Evolutionary conservation across 1,140 invertebrate genomes (phyloP).

Genomic region (Anoplophora glabripennis): DNA sequence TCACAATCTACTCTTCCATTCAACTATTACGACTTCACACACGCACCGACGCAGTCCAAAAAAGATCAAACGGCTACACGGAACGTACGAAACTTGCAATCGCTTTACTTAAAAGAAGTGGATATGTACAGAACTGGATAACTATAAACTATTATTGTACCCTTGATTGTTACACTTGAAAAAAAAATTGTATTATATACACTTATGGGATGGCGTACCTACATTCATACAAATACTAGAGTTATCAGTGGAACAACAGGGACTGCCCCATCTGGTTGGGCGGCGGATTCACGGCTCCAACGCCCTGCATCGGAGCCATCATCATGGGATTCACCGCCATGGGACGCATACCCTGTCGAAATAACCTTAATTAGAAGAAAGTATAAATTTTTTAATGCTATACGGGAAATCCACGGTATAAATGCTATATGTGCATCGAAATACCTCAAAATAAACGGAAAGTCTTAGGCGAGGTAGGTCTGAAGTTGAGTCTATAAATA

Average conservation of each 20-base stretch:
- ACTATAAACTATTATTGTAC: conserved; percentile 27
- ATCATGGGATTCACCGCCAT: conserved; percentile 36
- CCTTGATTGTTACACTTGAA: conserved; percentile 23
- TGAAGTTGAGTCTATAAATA: too few relatives aligned
- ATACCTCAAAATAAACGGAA: too few relatives aligned
- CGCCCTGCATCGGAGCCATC: conserved; percentile 33
- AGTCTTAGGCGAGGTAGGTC: too few relatives aligned
- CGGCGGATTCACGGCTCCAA: conserved; percentile 33
- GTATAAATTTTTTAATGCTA: background rate
- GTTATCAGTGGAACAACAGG: conserved; percentile 42
- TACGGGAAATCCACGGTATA: background rate
- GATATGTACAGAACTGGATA: conserved; percentile 6
- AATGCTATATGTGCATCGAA: too few relatives aligned
- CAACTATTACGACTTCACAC: too few relatives aligned
- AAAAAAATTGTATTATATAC: conserved; percentile 24
- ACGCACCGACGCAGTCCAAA: too few relatives aligned
- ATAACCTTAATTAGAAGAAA: background rate
- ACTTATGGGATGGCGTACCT: conserved; percentile 22
- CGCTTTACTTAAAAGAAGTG: too few relatives aligned
- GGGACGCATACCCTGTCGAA: conserved; percentile 41
- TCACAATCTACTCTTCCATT: too few relatives aligned
- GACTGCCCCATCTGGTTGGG: conserved; percentile 37
- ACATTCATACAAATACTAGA: conserved; percentile 15
- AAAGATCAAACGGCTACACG: too few relatives aligned
- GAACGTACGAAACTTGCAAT: too few relatives aligned